These are phyloP conservation scores for Lathamus discolor DNA, from an alignment of 2,113 vertebrate genomes.

Conservation along the genomic window DNA sequence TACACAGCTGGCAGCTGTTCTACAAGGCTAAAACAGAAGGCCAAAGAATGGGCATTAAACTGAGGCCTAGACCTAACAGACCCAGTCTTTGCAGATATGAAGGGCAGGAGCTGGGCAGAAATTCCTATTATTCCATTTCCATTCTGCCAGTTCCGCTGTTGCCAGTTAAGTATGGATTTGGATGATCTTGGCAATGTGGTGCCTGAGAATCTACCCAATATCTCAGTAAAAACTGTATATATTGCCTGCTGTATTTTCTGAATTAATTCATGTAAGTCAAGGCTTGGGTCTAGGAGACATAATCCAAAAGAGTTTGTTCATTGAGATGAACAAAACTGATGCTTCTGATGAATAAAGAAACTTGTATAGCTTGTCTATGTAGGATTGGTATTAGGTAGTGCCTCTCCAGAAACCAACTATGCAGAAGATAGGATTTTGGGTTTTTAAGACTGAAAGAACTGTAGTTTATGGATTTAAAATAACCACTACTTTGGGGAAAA, in stretches of 20 bases:
- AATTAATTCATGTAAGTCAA: neutral
- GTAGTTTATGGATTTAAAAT: neutral
- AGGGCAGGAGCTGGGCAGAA: neutral
- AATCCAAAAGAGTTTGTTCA: neutral
- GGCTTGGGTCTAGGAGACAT: neutral
- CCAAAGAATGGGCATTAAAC: neutral
- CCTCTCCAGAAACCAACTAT: neutral
- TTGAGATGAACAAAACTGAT: neutral
- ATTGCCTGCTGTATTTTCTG: neutral
- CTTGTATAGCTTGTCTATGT: neutral
- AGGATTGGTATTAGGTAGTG: neutral
- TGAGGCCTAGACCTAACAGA: neutral
- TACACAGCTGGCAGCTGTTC: neutral
- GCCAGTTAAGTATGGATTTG: neutral
- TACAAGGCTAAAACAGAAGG: neutral
- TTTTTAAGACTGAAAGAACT: neutral
- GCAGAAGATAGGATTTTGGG: neutral
- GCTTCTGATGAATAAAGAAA: neutral
- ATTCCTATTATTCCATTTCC: neutral
- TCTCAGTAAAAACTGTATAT: neutral
- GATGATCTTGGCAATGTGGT: neutral
- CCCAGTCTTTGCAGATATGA: neutral
- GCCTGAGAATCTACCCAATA: fast-evolving
- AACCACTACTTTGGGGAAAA: neutral
- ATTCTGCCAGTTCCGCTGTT: neutral